Evolutionary conservation across 2,797 vertebrate genomes (phyloP).

Genomic region (Poeciliopsis gracilis): DNA sequence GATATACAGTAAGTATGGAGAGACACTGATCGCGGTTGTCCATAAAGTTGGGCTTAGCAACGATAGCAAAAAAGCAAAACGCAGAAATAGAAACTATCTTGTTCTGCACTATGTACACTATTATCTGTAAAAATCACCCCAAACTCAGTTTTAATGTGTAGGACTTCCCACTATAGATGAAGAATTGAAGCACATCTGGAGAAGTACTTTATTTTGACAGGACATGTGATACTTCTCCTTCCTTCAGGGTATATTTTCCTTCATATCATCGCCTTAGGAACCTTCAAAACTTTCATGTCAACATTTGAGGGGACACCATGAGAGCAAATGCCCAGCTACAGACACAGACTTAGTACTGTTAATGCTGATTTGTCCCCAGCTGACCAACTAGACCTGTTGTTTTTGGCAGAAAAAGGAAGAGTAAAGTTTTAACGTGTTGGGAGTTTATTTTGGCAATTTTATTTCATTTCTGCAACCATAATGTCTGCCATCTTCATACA

Average conservation of each 20-base stretch:
- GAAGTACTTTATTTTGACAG: constrained; percentile 19
- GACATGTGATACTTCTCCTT: constrained; percentile 9
- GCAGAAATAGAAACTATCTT: not conserved
- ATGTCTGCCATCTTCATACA: constrained; percentile 18
- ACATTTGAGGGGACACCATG: constrained; percentile 21
- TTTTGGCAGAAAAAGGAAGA: constrained; percentile 29
- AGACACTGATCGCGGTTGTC: not conserved
- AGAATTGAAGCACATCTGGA: constrained; percentile 23
- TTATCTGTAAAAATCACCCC: not conserved
- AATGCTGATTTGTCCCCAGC: constrained; percentile 11
- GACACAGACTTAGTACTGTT: not conserved
- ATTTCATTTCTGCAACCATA: constrained; percentile 29
- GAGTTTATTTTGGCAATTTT: constrained; percentile 2
- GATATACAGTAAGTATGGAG: not conserved
- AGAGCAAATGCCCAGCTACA: not conserved
- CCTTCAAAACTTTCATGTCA: constrained; percentile 19
- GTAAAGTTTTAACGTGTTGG: constrained; percentile 21
- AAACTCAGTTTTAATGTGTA: not conserved
- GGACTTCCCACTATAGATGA: not conserved
- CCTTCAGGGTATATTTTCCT: not conserved
- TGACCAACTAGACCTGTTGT: constrained; percentile 23
- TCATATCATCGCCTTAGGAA: constrained; percentile 21
- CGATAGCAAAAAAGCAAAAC: not conserved
- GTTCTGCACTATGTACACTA: not conserved
- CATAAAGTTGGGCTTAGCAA: not conserved